Evolutionary conservation across 1,140 invertebrate species (phyloP).

Genomic region (Uloborus diversus): DNA sequence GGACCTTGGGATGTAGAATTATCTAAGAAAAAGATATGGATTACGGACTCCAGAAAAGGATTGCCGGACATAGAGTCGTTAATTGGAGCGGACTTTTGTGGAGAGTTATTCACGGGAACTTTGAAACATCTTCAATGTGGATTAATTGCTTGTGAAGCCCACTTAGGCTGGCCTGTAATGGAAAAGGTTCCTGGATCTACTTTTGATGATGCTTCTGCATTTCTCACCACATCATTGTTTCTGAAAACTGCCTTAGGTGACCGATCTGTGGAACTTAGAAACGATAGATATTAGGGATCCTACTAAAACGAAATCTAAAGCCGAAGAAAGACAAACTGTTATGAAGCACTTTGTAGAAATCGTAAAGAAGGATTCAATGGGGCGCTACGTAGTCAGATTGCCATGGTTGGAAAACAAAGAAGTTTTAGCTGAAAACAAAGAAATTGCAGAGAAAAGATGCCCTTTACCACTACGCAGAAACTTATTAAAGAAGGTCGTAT

Average conservation of each 20-base stretch:
- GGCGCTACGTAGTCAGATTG: background rate
- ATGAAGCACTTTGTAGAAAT: background rate
- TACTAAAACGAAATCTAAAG: background rate
- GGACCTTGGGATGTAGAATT: background rate
- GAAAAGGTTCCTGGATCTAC: too few species aligned
- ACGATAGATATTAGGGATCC: too few species aligned
- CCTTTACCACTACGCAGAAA: background rate
- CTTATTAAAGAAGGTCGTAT: background rate
- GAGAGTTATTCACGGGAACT: background rate
- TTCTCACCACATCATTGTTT: too few species aligned
- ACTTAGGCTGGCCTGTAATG: background rate
- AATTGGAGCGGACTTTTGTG: background rate
- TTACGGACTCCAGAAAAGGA: background rate
- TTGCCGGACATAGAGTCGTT: background rate
- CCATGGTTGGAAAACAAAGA: too few species aligned
- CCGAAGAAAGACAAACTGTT: background rate
- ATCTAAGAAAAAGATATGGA: background rate
- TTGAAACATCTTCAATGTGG: background rate
- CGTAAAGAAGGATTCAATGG: background rate
- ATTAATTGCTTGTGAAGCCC: background rate
- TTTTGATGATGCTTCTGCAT: too few species aligned
- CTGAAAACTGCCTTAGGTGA: too few species aligned
- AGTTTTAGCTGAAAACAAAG: background rate
- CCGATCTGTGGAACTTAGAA: too few species aligned
- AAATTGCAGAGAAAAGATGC: background rate